Percentiles rank a stretch among this genome's conserved stretches.
These are phyloP conservation scores for Motacilla alba DNA, from an alignment of 2,113 vertebrate species.

Conservation along the genomic window DNA sequence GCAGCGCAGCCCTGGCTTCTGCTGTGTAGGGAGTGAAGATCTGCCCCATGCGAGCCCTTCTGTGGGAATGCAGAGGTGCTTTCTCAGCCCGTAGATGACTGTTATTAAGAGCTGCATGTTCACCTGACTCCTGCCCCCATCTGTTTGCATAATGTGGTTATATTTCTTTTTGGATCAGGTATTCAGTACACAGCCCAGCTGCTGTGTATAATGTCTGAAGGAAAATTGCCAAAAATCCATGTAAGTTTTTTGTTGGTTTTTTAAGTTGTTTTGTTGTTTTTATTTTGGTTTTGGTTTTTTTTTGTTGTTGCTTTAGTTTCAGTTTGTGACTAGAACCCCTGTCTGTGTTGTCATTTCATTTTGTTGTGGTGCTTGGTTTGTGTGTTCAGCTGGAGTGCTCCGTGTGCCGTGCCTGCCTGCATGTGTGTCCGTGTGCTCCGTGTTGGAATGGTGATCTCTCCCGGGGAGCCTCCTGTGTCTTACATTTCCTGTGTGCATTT, in stretches of 20 bases:
- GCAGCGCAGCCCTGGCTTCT: not conserved
- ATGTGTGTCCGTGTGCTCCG: not conserved
- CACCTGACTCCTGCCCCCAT: constrained; percentile 19
- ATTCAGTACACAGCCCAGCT: constrained; percentile 47
- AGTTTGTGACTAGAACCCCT: not conserved
- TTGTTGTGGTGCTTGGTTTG: not conserved
- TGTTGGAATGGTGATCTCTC: not conserved
- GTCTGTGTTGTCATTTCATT: not conserved
- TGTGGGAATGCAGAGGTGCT: not conserved
- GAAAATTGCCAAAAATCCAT: constrained; percentile 61
- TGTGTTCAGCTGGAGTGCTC: not conserved
- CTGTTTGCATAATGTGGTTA: constrained; percentile 43
- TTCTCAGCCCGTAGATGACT: not conserved
- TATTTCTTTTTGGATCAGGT: constrained; percentile 62
- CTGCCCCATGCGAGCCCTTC: not conserved
- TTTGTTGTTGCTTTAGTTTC: not conserved
- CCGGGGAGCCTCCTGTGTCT: not conserved
- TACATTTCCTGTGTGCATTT: rapidly evolving
- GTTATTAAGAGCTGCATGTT: constrained; percentile 25
- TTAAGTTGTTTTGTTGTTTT: not conserved
- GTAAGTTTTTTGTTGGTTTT: constrained; percentile 22
- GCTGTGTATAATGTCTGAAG: constrained; percentile 65
- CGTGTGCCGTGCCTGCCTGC: not conserved
- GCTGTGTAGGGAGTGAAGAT: not conserved
- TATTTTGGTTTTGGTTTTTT: not conserved